These are phyloP conservation scores for Ophonus ardosiacus DNA, from an alignment of 2,888 invertebrate genomes.

Conservation along the genomic window DNA sequence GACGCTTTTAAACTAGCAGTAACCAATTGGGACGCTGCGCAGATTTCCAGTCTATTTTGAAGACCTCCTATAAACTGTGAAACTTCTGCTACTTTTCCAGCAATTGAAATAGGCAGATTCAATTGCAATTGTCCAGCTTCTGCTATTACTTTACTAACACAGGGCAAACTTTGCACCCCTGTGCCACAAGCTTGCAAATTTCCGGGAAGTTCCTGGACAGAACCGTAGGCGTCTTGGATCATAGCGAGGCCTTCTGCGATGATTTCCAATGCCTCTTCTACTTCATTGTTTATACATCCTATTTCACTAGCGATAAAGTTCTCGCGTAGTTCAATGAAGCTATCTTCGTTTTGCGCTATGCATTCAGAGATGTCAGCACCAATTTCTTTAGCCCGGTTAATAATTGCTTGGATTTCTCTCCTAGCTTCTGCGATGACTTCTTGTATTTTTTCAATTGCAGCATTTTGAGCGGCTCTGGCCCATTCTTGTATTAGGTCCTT, in stretches of 20 bases:
- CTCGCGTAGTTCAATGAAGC: neutral
- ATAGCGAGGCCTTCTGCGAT: conserved; percentile 15
- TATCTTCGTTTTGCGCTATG: neutral
- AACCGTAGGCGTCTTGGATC: neutral
- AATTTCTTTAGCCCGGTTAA: neutral
- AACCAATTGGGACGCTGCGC: conserved; percentile 74
- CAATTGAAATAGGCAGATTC: conserved; percentile 7
- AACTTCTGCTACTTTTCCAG: conserved; percentile 2
- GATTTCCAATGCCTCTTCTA: conserved; percentile 18
- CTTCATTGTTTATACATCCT: conserved; percentile 26
- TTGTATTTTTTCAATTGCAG: neutral
- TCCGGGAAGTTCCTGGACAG: conserved; percentile 1
- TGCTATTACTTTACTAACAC: neutral
- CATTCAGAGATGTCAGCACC: conserved; percentile 52
- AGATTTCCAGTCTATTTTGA: conserved; percentile 10
- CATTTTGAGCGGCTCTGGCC: neutral
- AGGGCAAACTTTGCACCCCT: neutral
- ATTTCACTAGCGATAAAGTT: neutral
- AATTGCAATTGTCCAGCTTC: neutral
- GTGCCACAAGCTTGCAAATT: conserved; percentile 11
- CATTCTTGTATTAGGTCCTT: conserved; percentile 1
- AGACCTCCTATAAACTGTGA: neutral
- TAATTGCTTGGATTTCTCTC: conserved; percentile 25
- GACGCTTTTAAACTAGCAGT: conserved; percentile 80
- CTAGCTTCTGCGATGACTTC: neutral